Percentiles rank a stretch among this genome's conserved stretches.
phyloP scores from a whole-genome alignment of 2,113 vertebrate genomes.

The Ctenomys sociabilis region DNA sequence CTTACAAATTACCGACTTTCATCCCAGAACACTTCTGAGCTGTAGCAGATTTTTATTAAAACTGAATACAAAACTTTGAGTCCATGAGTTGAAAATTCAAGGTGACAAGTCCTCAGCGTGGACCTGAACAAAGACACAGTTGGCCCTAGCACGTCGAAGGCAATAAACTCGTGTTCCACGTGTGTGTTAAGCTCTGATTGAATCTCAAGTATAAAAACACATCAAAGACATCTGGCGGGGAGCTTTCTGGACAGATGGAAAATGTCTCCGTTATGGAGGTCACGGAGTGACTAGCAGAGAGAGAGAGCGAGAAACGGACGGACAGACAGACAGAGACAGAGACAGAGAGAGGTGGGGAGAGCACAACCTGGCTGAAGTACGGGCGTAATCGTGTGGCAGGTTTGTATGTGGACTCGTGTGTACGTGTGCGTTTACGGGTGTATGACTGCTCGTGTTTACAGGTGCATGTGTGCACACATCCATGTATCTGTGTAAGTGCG shows the following conservation, averaged over 20 bases:
- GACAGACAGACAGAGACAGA: neutral
- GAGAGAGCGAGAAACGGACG: neutral
- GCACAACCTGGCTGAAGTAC: accelerated
- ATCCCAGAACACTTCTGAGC: constrained; percentile 6
- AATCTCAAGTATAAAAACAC: constrained; percentile 28
- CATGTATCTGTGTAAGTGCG: too few species aligned
- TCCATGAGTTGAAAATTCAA: neutral
- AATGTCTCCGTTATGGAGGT: neutral
- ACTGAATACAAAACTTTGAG: neutral
- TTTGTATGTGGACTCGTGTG: neutral
- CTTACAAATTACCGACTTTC: constrained; percentile 15
- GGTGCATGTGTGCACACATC: accelerated
- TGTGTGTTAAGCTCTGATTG: constrained; percentile 20
- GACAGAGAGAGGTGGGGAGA: neutral
- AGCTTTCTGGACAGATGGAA: neutral
- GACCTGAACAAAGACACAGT: constrained; percentile 24
- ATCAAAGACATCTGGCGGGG: neutral
- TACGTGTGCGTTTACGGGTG: neutral
- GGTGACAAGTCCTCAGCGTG: neutral
- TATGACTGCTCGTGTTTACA: neutral
- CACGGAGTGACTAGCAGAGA: neutral
- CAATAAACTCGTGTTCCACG: neutral
- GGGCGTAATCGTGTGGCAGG: too few species aligned
- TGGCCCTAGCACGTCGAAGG: neutral
- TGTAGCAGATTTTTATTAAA: constrained; percentile 59